These are phyloP conservation scores for Pteruthius melanotis DNA, from an alignment of 2,113 vertebrate genomes.

Conservation along the genomic window DNA sequence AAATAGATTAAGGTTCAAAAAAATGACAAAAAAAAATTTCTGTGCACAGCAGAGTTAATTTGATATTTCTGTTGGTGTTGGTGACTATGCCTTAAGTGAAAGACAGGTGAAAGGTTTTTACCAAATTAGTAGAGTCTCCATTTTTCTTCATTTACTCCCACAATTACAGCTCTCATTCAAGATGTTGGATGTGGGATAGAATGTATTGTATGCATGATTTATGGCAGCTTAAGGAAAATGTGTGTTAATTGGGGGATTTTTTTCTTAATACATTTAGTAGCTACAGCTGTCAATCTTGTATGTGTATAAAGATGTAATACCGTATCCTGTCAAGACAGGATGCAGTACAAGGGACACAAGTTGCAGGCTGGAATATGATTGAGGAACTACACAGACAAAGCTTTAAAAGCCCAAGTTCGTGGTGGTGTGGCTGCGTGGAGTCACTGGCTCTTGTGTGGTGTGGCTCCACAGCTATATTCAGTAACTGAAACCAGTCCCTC, in stretches of 20 bases:
- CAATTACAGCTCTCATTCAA: constrained; percentile 10
- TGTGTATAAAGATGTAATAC: neutral
- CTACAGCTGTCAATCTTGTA: neutral
- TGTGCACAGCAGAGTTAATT: neutral
- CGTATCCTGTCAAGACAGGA: neutral
- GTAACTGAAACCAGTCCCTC: constrained; percentile 57
- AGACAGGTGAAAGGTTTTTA: neutral
- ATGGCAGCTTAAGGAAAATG: neutral
- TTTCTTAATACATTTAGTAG: neutral
- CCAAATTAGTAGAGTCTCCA: neutral
- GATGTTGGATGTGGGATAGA: neutral
- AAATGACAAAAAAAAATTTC: neutral
- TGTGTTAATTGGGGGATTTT: neutral
- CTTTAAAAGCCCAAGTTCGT: neutral
- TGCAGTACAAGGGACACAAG: neutral
- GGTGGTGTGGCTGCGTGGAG: neutral
- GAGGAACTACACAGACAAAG: neutral
- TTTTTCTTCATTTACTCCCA: constrained; percentile 9
- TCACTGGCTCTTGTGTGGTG: constrained; percentile 53
- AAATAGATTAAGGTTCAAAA: neutral
- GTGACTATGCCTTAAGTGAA: neutral
- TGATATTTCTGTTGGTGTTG: neutral
- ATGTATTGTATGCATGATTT: neutral
- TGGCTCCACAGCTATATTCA: constrained; percentile 38
- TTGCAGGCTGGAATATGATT: neutral